Conservation (phyloP, 2,113 vertebrate species). For the Aldabrachelys gigantea region DNA sequence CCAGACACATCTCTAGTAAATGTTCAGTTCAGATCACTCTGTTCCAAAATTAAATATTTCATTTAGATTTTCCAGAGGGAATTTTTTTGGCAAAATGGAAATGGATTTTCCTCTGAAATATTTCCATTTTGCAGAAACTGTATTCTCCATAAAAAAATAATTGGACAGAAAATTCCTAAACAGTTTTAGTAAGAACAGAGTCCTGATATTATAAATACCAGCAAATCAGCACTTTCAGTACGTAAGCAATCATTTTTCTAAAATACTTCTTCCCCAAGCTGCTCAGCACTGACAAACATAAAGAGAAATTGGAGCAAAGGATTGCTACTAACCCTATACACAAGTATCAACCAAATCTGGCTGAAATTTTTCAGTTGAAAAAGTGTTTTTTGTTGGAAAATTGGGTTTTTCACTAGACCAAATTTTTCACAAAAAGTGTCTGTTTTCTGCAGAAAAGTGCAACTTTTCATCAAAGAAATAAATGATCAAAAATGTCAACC, state of each 20-base stretch:
- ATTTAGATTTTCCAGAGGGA: background rate
- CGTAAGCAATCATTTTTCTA: background rate
- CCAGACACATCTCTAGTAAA: fast-evolving
- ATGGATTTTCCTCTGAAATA: background rate
- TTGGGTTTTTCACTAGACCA: background rate
- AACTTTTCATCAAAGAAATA: background rate
- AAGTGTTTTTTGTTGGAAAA: background rate
- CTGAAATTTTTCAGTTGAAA: background rate
- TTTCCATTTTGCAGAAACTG: background rate
- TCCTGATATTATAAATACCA: background rate
- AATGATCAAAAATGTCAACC: background rate
- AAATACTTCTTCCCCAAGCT: background rate
- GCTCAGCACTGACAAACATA: background rate
- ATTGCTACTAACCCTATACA: background rate
- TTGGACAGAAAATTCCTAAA: background rate
- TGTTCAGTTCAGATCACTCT: background rate
- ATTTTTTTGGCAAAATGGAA: background rate
- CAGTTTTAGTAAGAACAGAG: background rate
- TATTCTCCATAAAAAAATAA: background rate
- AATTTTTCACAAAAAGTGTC: background rate
- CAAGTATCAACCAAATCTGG: background rate
- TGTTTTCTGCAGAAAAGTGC: background rate
- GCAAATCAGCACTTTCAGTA: background rate
- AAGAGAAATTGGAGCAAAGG: background rate
- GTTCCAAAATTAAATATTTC: background rate